Evolutionary conservation across 2,113 vertebrate species (phyloP).

Genomic region (Phainopepla nitens): DNA sequence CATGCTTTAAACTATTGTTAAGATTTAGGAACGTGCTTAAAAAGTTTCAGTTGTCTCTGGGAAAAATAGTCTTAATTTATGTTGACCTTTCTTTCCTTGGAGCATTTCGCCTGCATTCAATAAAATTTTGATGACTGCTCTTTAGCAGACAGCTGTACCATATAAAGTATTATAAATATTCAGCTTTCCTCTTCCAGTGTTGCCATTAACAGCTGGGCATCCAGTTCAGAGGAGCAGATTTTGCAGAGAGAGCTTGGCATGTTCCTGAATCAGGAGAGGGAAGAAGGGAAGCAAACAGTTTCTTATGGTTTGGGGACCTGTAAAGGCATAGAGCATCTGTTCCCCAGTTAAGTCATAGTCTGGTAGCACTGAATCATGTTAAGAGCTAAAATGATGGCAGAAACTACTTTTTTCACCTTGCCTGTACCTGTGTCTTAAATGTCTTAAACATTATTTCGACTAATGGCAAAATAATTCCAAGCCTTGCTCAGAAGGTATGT

Average conservation of each 20-base stretch:
- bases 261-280: constrained; percentile 74
- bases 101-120: constrained; percentile 75
- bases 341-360: constrained; percentile 70
- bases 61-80: constrained; percentile 78
- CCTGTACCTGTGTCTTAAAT: constrained; percentile 39
- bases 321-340: constrained; percentile 79
- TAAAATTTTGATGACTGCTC: constrained; percentile 84
- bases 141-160: constrained; percentile 82
- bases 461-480: constrained; percentile 42
- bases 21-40: constrained; percentile 59
- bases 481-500: constrained; percentile 26
- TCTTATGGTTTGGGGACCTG: constrained; percentile 77
- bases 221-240: constrained; percentile 78
- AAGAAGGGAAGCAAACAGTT: constrained; percentile 70
- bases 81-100: constrained; percentile 80
- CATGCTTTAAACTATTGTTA: constrained; percentile 47
- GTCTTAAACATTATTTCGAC: constrained; percentile 18
- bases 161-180: constrained; percentile 85
- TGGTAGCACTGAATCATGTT: constrained; percentile 75
- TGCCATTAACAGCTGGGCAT: constrained; percentile 85
- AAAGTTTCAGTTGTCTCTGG: constrained; percentile 68
- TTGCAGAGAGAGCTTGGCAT: constrained; percentile 70
- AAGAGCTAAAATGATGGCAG: constrained; percentile 65
- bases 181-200: constrained; percentile 72
- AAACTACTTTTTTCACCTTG: constrained; percentile 69